A percentile compares a stretch with the other conserved stretches of the same genome.
Evolutionary conservation across 2,888 invertebrate species (phyloP).

Genomic region (Polydrusus cervinus): DNA sequence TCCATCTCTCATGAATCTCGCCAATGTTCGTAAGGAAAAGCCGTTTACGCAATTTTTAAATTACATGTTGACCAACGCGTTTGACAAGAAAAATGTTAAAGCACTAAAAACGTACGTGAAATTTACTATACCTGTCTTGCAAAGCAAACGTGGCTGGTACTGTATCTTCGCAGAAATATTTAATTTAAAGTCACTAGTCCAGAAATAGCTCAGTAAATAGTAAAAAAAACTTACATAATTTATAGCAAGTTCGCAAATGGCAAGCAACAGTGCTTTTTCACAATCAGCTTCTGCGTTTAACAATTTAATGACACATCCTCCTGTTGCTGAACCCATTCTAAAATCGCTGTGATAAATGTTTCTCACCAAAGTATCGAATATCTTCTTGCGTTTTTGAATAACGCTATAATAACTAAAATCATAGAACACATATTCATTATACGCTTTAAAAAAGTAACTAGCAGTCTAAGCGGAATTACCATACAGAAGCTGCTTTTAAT

Average conservation of each 20-base stretch:
- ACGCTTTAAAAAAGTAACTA: too few relatives aligned
- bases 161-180: not conserved
- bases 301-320: conserved; percentile 35
- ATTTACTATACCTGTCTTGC: too few relatives aligned
- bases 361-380: conserved; percentile 13
- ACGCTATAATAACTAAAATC: not conserved
- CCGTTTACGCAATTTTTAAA: too few relatives aligned
- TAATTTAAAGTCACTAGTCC: not conserved
- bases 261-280: not conserved
- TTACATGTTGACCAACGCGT: too few relatives aligned
- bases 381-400: not conserved
- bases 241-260: not conserved
- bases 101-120: too few relatives aligned
- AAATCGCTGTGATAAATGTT: conserved; percentile 31
- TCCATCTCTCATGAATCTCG: too few relatives aligned
- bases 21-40: too few relatives aligned
- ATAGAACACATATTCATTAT: not conserved
- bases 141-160: too few relatives aligned
- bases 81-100: too few relatives aligned
- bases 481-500: too few relatives aligned
- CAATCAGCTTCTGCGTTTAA: not conserved
- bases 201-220: too few relatives aligned
- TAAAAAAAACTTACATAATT: conserved; percentile 1
- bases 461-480: too few relatives aligned
- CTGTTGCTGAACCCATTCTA: conserved; percentile 37